phyloP scores from a whole-genome alignment of 1,140 invertebrate genomes.

The Conus ventricosus region DNA sequence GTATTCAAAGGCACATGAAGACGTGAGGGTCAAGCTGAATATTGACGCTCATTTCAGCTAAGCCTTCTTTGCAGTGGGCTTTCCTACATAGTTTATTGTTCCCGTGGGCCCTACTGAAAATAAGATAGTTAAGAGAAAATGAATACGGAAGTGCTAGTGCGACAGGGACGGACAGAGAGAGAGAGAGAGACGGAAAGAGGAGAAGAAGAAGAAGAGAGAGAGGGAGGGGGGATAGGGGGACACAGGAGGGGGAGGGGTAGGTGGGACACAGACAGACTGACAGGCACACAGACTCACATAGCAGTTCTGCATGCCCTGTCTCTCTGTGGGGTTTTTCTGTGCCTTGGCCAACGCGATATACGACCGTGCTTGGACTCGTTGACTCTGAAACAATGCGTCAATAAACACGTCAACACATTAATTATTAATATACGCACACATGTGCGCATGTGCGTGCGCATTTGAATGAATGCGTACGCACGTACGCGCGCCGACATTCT shows the following conservation, averaged over 20 bases:
- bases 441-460: too few relatives aligned
- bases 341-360: conserved; percentile 85
- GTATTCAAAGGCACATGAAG: too few relatives aligned
- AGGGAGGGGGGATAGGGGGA: not conserved
- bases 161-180: not conserved
- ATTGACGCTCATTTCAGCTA: too few relatives aligned
- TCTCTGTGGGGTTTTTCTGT: conserved; percentile 91
- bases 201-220: not conserved
- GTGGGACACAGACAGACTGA: not conserved
- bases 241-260: not conserved
- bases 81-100: too few relatives aligned
- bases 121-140: too few relatives aligned
- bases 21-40: too few relatives aligned
- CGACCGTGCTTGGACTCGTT: conserved; percentile 43
- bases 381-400: conserved; percentile 6
- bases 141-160: too few relatives aligned
- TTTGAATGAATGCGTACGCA: too few relatives aligned
- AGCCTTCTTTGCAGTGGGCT: too few relatives aligned
- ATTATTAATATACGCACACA: not conserved
- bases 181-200: not conserved
- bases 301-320: conserved; percentile 75
- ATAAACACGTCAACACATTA: not conserved
- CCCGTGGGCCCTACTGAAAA: too few relatives aligned
- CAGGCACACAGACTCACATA: conserved; percentile 57
- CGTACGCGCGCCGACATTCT: too few relatives aligned